phyloP scores from a whole-genome alignment of 1,140 invertebrate species.

The Drosophila rhopaloa region DNA sequence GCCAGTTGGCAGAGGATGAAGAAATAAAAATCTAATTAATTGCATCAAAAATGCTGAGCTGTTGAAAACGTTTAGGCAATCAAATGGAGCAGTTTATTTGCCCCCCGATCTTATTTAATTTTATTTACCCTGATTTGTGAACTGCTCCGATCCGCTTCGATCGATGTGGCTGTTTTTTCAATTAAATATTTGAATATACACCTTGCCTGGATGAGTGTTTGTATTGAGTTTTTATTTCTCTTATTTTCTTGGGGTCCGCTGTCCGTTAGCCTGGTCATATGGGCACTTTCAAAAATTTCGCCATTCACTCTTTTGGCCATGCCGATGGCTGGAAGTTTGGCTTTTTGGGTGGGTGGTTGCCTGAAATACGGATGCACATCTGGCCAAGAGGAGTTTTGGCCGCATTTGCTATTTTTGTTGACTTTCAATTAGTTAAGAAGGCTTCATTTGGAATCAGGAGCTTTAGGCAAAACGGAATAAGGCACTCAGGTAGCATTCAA shows the following conservation, averaged over 20 bases:
- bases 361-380: conserved; percentile 37
- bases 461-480: neutral
- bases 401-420: neutral
- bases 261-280: conserved; percentile 24
- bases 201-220: conserved; percentile 38
- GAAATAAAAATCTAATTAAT: conserved; percentile 82
- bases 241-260: conserved; percentile 14
- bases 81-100: conserved; percentile 65
- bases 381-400: conserved; percentile 15
- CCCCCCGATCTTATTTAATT: conserved; percentile 20
- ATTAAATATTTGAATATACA: conserved; percentile 72
- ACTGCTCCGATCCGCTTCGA: conserved; percentile 15
- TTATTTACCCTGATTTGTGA: conserved; percentile 45
- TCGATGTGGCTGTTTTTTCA: conserved; percentile 42
- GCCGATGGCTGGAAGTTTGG: conserved; percentile 7
- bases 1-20: conserved; percentile 51
- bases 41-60: conserved; percentile 75
- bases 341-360: conserved; percentile 18
- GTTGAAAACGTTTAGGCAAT: conserved; percentile 79
- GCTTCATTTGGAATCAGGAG: neutral
- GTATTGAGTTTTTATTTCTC: conserved; percentile 19
- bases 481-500: neutral
- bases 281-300: conserved; percentile 61
- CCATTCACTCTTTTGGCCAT: conserved; percentile 49
- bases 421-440: conserved; percentile 30